Percentiles rank a stretch among this genome's conserved stretches.
Conservation (phyloP, 1,140 invertebrate genomes). For the Heterodera schachtii region DNA sequence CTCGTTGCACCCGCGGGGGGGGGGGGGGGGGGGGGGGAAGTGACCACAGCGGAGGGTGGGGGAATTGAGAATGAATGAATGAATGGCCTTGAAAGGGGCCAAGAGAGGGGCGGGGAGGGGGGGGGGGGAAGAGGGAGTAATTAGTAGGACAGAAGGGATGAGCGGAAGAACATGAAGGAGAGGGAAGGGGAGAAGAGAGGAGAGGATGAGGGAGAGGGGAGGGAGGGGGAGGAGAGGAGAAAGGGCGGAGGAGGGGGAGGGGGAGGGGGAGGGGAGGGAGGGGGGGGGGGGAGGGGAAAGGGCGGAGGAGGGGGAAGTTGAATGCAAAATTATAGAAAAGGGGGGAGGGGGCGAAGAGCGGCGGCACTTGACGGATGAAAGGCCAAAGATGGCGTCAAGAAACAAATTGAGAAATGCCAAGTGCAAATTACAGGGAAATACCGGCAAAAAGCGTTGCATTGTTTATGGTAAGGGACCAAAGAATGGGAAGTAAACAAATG, state of each 20-base stretch:
- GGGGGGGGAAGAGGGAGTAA: background rate
- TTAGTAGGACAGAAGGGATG: background rate
- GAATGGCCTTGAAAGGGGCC: background rate
- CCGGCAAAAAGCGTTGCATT: background rate
- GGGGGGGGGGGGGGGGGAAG: background rate
- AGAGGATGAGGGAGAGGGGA: too few species aligned
- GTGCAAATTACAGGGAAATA: background rate
- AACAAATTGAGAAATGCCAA: background rate
- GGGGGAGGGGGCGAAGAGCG: background rate
- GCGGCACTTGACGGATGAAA: background rate
- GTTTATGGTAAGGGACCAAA: background rate
- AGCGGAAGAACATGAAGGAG: background rate
- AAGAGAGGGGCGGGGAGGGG: background rate
- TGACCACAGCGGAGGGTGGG: background rate
- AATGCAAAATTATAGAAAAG: too few species aligned
- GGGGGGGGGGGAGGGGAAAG: too few species aligned
- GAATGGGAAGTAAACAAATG: background rate
- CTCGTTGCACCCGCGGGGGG: background rate
- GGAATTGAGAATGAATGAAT: background rate
- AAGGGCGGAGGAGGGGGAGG: background rate
- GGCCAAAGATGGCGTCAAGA: background rate
- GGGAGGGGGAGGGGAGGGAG: too few species aligned
- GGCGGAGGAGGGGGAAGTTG: too few species aligned
- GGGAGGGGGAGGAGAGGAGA: too few species aligned
- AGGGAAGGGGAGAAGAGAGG: background rate